Evolutionary conservation across 2,888 invertebrate species (phyloP).

Genomic region (Ischnura elegans): DNA sequence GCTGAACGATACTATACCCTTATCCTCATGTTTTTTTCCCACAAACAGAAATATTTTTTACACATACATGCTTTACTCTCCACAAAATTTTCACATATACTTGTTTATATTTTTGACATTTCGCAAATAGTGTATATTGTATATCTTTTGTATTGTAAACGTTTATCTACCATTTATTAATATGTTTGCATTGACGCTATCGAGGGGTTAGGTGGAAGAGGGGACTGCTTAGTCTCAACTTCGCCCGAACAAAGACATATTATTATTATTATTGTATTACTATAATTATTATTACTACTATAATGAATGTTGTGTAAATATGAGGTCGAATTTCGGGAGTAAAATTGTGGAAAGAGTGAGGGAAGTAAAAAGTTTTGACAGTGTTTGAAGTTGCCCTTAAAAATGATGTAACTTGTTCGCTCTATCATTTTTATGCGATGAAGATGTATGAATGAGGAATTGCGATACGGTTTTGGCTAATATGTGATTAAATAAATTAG

Average conservation of each 20-base stretch:
- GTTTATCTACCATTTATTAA: neutral
- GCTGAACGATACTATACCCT: neutral
- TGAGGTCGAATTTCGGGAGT: too few species aligned
- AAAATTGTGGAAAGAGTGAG: too few species aligned
- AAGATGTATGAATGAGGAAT: too few species aligned
- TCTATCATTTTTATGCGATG: too few species aligned
- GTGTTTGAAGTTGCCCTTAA: too few species aligned
- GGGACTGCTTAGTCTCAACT: neutral
- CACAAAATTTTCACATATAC: neutral
- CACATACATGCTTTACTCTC: neutral
- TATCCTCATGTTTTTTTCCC: neutral
- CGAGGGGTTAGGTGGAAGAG: neutral
- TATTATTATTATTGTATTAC: neutral
- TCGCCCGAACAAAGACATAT: neutral
- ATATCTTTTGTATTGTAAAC: neutral
- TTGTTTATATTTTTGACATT: neutral
- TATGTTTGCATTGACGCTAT: neutral
- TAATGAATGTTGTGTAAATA: too few species aligned
- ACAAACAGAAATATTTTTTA: neutral
- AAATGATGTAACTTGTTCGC: too few species aligned
- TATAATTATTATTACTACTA: too few species aligned
- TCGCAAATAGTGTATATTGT: neutral
- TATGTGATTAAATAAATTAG: too few species aligned
- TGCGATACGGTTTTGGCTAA: too few species aligned
- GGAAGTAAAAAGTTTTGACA: too few species aligned